Evolutionary conservation across 2,888 invertebrate species (phyloP), one percentile per base, ranked within the genome.

Genomic region (Trichacis sp.): DNA sequence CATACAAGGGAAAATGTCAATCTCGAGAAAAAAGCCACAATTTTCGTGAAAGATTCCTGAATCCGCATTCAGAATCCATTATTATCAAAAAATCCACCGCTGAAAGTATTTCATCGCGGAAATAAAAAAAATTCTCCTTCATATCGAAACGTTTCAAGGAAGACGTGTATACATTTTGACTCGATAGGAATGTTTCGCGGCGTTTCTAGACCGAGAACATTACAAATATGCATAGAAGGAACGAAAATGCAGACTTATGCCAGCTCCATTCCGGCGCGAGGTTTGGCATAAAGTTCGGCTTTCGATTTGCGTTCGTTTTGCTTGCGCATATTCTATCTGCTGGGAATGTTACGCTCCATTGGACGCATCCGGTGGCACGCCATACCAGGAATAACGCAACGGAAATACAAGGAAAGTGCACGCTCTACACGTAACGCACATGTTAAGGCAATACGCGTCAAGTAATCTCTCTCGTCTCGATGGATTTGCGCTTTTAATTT

Each of bases 331-430:
- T 46, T 54, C 60, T 66, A 63, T 65, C 49, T 69, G 50, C 67
- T 72, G 68, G 58, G 65, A 69, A 64, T 69, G 69, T 69, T 70
- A 68, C 66, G 62, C 64, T 50, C 60, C 68, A 64, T 73, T 73
- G 65, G 56, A 53, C 52, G 67, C 68, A 73, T 65, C 69, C 64
- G 65, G 68, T 51, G 60, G 61, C 63, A 61, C 52, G 63, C 64
- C 57, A 60, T 63, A 55, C 40, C 52, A 54, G 56, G 61, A 49
- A 55, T 60, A 58, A 66, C 63, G 47, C 60, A 48, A 49, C 63
- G 45, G 36, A 43, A 15, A 18, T 29, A 38, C 46, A 57, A 62
- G 38, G 57, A 63, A 56, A 51, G 59, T 57, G 60, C 50, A 52
- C 53, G 50, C 56, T 55, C 43, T 33, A 49, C 46, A 24, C 24